Evolutionary conservation across 64 coral and sea anemone genomes (phyloP).

Genomic region (Stichodactyla helianthus): DNA sequence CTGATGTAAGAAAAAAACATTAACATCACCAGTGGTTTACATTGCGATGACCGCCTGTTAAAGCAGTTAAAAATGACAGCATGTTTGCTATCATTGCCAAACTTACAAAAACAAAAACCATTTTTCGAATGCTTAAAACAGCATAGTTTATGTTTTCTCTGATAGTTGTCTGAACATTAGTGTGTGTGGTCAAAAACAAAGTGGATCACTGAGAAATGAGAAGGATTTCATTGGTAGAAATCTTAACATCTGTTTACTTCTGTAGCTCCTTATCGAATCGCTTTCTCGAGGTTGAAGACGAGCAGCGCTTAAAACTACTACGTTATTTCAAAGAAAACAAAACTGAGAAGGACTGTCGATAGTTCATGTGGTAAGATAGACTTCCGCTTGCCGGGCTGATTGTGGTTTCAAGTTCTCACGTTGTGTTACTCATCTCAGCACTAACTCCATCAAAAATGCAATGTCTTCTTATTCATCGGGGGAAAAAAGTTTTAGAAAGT

Average conservation of each 20-base stretch:
- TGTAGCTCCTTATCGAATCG: not conserved
- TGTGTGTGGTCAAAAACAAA: conserved; percentile 2
- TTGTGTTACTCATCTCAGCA: not conserved
- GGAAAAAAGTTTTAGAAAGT: not conserved
- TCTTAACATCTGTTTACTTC: not conserved
- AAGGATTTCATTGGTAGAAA: not conserved
- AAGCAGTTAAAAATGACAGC: not conserved
- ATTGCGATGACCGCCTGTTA: conserved; percentile 8
- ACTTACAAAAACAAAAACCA: conserved; percentile 15
- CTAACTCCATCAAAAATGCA: not conserved
- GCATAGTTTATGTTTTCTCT: not conserved
- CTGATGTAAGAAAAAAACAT: conserved; percentile 5
- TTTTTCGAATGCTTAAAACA: conserved; percentile 13
- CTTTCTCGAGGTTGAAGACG: not conserved
- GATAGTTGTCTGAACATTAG: not conserved
- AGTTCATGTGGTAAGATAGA: not conserved
- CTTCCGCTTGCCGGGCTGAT: not conserved
- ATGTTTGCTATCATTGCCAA: conserved; percentile 16
- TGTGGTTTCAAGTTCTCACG: not conserved
- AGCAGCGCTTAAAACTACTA: not conserved
- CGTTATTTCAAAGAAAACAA: not conserved
- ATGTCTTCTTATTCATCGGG: not conserved
- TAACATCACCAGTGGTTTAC: conserved; percentile 1
- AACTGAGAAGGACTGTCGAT: not conserved
- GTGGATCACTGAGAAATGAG: not conserved